These are phyloP conservation scores for Pardalotus punctatus DNA, from an alignment of 2,113 vertebrate species.

Conservation along the genomic window DNA sequence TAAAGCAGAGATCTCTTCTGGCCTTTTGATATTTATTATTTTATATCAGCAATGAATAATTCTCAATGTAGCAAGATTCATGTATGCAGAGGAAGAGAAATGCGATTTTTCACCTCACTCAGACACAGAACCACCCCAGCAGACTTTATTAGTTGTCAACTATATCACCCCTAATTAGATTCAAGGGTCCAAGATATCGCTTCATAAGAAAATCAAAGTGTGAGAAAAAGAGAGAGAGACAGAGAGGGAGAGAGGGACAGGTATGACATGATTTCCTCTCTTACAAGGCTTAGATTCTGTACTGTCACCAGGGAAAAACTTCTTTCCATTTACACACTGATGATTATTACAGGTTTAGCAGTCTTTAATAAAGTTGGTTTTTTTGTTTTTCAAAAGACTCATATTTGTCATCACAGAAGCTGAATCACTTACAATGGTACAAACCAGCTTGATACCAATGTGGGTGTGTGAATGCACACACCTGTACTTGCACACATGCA, in stretches of 20 bases:
- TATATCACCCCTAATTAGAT: neutral
- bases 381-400: neutral
- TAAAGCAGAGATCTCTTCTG: neutral
- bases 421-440: neutral
- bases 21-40: conserved; percentile 3
- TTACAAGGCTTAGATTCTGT: neutral
- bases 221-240: neutral
- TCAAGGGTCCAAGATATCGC: neutral
- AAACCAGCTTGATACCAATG: neutral
- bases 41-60: neutral
- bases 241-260: neutral
- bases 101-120: neutral
- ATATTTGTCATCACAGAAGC: neutral
- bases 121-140: neutral
- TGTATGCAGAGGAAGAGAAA: neutral
- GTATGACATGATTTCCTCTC: neutral
- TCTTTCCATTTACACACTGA: neutral
- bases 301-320: neutral
- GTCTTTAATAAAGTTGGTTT: neutral
- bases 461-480: neutral
- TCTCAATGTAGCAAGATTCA: neutral
- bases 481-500: neutral
- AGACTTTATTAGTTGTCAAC: neutral
- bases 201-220: neutral
- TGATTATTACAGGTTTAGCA: neutral